These are phyloP conservation scores for Nomada fabriciana DNA, from an alignment of 2,888 invertebrate species.

Conservation along the genomic window DNA sequence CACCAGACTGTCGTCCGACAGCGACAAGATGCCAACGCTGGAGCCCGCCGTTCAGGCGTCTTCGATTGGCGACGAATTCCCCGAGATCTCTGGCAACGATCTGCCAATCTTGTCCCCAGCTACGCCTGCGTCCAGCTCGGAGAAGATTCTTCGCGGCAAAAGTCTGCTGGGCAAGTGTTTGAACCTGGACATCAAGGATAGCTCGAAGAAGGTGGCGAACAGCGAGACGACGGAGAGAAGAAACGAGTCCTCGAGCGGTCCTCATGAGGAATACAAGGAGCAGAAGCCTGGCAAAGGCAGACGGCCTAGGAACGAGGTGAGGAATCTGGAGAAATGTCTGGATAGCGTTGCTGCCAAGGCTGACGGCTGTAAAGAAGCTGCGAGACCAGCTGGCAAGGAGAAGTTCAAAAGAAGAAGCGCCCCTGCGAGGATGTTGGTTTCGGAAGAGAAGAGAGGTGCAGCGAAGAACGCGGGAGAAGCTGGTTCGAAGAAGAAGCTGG, in stretches of 20 bases:
- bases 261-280: slow-evolving; percentile 25
- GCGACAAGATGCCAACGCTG: slow-evolving; percentile 87
- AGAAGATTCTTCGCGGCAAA: slow-evolving; percentile 45
- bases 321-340: slow-evolving; percentile 23
- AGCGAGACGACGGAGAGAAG: neutral
- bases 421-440: slow-evolving; percentile 26
- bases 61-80: slow-evolving; percentile 48
- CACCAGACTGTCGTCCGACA: slow-evolving; percentile 79
- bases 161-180: neutral
- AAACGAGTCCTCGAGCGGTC: too few species aligned
- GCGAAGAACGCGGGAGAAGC: neutral
- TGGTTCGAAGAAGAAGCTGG: slow-evolving; percentile 38
- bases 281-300: slow-evolving; percentile 44
- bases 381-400: slow-evolving; percentile 22
- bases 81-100: slow-evolving; percentile 65
- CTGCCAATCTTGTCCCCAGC: slow-evolving; percentile 72
- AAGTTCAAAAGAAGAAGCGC: slow-evolving; percentile 48
- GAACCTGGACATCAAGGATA: slow-evolving; percentile 17
- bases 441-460: slow-evolving; percentile 21
- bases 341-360: neutral
- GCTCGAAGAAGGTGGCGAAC: neutral
- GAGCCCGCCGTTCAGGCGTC: slow-evolving; percentile 66
- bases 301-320: slow-evolving; percentile 40
- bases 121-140: slow-evolving; percentile 42
- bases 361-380: slow-evolving; percentile 32